A percentile compares a stretch with the other conserved stretches of the same genome.
Conservation (phyloP, 2,113 vertebrate species). For the Semicossyphus pulcher region DNA sequence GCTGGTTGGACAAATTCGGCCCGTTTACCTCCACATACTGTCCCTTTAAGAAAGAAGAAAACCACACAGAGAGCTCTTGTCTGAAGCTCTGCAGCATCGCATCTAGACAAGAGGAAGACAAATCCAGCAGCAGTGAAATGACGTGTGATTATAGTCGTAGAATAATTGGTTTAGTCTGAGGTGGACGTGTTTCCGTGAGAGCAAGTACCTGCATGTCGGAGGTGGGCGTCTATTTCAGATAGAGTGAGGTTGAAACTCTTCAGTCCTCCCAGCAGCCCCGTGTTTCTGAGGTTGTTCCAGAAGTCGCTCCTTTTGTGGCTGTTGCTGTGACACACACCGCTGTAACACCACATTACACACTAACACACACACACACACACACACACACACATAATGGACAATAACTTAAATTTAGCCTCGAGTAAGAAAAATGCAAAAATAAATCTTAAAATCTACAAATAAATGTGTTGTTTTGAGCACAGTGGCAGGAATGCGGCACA, state of each 20-base stretch:
- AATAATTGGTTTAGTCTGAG: not conserved
- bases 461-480: not conserved
- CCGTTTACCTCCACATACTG: not conserved
- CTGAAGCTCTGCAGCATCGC: conserved; percentile 60
- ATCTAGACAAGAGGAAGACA: conserved; percentile 45
- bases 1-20: not conserved
- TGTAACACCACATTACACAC: conserved; percentile 83
- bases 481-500: too few relatives aligned
- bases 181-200: too few relatives aligned
- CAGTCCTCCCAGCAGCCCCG: conserved; percentile 79
- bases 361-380: conserved; percentile 50
- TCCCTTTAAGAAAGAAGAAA: conserved; percentile 45
- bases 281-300: conserved; percentile 83
- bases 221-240: conserved; percentile 83
- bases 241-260: conserved; percentile 83
- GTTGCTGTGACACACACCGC: conserved; percentile 86
- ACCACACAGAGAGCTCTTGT: conserved; percentile 68
- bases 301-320: conserved; percentile 88
- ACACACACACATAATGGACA: not conserved
- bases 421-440: not conserved
- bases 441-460: not conserved
- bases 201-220: conserved; percentile 81
- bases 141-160: too few relatives aligned
- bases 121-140: not conserved
- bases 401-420: not conserved